Base-by-base conservation (phyloP, 2,888 invertebrate genomes). In the Tolmerus cingulatus region DNA sequence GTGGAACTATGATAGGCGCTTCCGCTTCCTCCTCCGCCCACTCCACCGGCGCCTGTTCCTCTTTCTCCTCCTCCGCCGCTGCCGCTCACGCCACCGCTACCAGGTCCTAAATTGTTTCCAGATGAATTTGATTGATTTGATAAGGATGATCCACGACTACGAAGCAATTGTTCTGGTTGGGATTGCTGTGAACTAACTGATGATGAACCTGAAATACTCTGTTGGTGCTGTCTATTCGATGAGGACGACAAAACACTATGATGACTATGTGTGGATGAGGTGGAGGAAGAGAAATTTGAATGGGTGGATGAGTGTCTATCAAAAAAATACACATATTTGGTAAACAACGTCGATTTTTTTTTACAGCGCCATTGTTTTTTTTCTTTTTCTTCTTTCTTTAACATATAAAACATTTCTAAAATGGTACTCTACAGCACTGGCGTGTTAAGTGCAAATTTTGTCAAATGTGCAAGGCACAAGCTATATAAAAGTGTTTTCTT, bases 201-300 rank as follows among this genome's bases (percentile, higher is more conserved):
- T 34, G 87, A 55, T 82, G 82, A 40, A 74, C 74, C 77, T 55
- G 85, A 84, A 87, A 77, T 88, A 78, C 55, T 86, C 55, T 46
- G 87, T 3, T 88, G 88, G 84, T 88, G 89, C 46, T 87, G 79
- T 23, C 76, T 86, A 43, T 23, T 66, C 46, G 86, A 86, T 30
- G 88, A 87, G 85, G 88, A 86, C 55, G 87, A 78, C 74, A 87
- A 74, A 55, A 78, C 74, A 86, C 74, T 85, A 74, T 87, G 88
- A 81, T 88, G 87, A 81, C 74, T 87, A 86, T 87, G 87, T 57
- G 84, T 77, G 86, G 90, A 89, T 77, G 89, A 89, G 87, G 89
- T 89, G 89, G 89, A 88, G 89, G 89, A 89, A 88, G 90, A 88
- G 89, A 89, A 90, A 89, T 89, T 88, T 93, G 93, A 93, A 93